Evolutionary conservation across 1,140 invertebrate genomes (phyloP).

Genomic region (Drosophila tristis): DNA sequence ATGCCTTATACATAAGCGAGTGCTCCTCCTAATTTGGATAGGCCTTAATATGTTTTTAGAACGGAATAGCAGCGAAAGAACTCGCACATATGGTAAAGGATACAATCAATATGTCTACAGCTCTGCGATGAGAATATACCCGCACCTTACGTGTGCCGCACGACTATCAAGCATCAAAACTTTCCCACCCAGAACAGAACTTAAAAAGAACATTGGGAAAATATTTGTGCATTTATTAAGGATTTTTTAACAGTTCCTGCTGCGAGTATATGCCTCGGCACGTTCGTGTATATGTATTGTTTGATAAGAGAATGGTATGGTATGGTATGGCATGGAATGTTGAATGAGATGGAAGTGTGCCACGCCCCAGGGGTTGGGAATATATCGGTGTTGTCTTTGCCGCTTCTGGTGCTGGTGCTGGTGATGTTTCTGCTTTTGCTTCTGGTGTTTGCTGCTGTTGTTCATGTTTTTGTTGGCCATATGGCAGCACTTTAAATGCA

Average conservation of each 20-base stretch:
- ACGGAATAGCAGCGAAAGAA: too few relatives aligned
- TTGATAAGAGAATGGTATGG: constrained; percentile 1
- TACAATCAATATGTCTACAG: too few relatives aligned
- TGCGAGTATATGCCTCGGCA: constrained; percentile 24
- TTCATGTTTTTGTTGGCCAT: constrained; percentile 56
- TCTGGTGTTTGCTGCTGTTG: constrained; percentile 11
- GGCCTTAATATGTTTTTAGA: too few relatives aligned
- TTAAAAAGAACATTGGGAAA: constrained; percentile 43
- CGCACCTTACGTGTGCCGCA: background rate
- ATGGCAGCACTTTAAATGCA: constrained; percentile 82
- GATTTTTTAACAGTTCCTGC: constrained; percentile 22
- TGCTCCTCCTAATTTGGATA: too few relatives aligned
- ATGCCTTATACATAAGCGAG: too few relatives aligned
- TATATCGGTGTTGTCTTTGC: constrained; percentile 20
- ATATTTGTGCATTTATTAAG: constrained; percentile 31
- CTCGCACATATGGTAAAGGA: too few relatives aligned
- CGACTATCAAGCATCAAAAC: background rate
- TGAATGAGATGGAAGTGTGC: constrained; percentile 7
- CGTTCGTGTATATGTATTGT: constrained; percentile 31
- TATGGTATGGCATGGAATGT: background rate
- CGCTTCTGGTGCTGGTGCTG: too few relatives aligned
- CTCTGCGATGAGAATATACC: background rate
- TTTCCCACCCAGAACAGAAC: background rate
- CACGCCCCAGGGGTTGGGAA: constrained; percentile 16
- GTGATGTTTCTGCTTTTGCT: constrained; percentile 10